A percentile compares a stretch with the other conserved stretches of the same genome.
Conservation (phyloP, 1,140 invertebrate species). For the Acyrthosiphon pisum region DNA sequence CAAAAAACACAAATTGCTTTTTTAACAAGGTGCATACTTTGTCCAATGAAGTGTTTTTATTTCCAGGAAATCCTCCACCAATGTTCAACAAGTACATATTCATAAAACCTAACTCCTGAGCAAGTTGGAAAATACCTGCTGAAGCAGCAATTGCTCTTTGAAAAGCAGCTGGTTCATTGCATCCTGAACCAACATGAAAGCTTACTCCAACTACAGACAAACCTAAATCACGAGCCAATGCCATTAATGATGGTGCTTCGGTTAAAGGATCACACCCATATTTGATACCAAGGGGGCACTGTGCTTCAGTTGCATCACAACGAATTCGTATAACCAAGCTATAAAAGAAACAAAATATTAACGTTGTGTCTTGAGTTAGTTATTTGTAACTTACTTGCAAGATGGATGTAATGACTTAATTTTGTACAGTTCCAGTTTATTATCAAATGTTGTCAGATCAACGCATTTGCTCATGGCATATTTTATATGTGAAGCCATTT, state of each 20-base stretch:
- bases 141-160: constrained; percentile 75
- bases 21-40: constrained; percentile 64
- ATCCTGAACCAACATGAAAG: constrained; percentile 90
- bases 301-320: constrained; percentile 84
- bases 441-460: constrained; percentile 93
- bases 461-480: constrained; percentile 82
- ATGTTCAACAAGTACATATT: constrained; percentile 81
- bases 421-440: constrained; percentile 91
- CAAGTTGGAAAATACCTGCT: constrained; percentile 75
- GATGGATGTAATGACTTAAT: constrained; percentile 82
- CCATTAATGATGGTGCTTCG: constrained; percentile 81
- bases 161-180: constrained; percentile 77
- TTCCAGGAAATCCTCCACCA: constrained; percentile 87
- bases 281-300: constrained; percentile 92
- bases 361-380: background rate
- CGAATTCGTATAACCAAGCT: constrained; percentile 91
- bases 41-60: constrained; percentile 71
- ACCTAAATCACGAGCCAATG: constrained; percentile 74
- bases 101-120: constrained; percentile 70
- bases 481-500: constrained; percentile 88
- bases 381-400: constrained; percentile 72
- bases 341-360: constrained; percentile 52
- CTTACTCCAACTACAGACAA: constrained; percentile 84
- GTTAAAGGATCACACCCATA: constrained; percentile 87
- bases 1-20: background rate